Base-by-base conservation (phyloP, 2,113 vertebrate genomes). In the Gyps fulvus region DNA sequence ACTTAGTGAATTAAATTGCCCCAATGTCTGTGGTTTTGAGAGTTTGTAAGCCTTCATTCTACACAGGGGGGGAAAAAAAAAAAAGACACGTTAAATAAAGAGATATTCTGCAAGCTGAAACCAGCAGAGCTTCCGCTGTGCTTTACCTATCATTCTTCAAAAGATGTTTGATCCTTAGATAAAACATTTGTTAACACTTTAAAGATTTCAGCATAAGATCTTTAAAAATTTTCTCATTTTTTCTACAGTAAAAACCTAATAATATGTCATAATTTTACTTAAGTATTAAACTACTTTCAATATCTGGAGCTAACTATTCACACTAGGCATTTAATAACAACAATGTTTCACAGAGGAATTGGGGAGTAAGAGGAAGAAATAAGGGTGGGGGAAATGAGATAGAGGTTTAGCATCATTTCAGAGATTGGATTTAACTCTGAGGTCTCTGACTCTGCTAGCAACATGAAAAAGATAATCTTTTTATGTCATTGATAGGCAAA, bases 131-230 rank as follows among this genome's bases (percentile, higher is more conserved):
- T 76, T 93, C 85, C 70, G 54, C 74, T 96, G 77, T 83, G 86
- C 83, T 96, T 96, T 97, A 86, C 78, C 89, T 89, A 54, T 32
- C 31, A 27, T 55, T 92, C 91, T 98, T 97, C 97, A 98, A 98
- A 98, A 87, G 87, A 23, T 43, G 29, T 97, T 98, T 98, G 95
- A 98, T 98, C 95, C 65, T 87, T 79, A 95, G 97, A 98, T 97
- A 98, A 98, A 98, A 88, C 95, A 95, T 95, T 94, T 98, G 79
- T 94, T 98, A 98, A 95, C 95, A 89, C 97, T 98, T 98, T 97
- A 97, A 98, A 97, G 95, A 95, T 96, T 97, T 95, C 87, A 95
- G 42, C 92, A 70, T 96, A 96, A 92, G 59, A 95, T 96, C 95
- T 97, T 93, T 94, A 97, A 96, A 97, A 89, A 83, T 73, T 83